Base-by-base conservation (phyloP, 2,113 vertebrate genomes). In the Athene noctua region DNA sequence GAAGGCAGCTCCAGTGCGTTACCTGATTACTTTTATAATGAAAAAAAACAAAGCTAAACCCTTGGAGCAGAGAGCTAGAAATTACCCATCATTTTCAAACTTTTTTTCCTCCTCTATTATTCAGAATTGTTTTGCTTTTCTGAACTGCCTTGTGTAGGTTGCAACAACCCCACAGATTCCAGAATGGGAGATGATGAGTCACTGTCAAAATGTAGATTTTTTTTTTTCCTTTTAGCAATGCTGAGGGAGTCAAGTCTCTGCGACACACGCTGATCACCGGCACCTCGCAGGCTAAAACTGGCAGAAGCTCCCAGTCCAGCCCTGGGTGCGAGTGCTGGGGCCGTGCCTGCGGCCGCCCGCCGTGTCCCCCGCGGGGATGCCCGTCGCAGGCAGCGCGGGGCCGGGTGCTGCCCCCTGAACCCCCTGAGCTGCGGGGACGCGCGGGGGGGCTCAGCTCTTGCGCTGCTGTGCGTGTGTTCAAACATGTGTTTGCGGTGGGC, bases 131-230 rank as follows among this genome's bases (percentile, higher is more conserved):
- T 97, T 94, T 95, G 89, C 93, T 93, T 91, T 95, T 95, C 97
- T 96, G 72, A 96, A 90, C 91, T 93, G 94, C 96, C 87, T 92
- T 96, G 96, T 97, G 97, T 97, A 95, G 97, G 97, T 95, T 97
- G 97, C 91, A 92, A 46, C 96, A 97, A 96, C 96, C 97, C 97
- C 97, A 96, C 97, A 91, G 97, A 92, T 96, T 96, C 96, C 95
- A 97, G 96, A 97, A 97, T 89, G 96, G 96, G 95, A 96, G 94
- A 73, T 90, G 92, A 96, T 97, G 97, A 97, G 96, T 97, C 97
- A 97, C 84, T 93, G 95, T 93, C 88, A 95, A 90, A 95, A 94
- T 90, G 94, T 32, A 95, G 92, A 75, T 29, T 73, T 67, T 80
- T 70, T 72, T 79, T 38, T 27, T 75, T 12, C 17, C n/a, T 78